These are phyloP conservation scores for Leuctra nigra DNA, from an alignment of 2,888 invertebrate species.

Conservation along the genomic window DNA sequence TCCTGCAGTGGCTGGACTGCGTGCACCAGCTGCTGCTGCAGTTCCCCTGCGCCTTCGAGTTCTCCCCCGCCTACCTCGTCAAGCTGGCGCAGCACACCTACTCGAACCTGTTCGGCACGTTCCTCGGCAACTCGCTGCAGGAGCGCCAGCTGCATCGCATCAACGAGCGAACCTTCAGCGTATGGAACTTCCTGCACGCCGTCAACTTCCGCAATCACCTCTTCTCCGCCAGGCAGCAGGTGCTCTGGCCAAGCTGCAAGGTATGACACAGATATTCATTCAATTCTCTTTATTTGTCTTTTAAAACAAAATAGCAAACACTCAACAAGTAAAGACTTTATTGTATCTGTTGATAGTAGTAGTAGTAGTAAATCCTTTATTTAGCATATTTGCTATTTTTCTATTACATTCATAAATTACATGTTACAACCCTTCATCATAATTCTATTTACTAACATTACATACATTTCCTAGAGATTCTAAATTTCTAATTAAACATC, in stretches of 20 bases:
- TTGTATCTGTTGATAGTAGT: too few species aligned
- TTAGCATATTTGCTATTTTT: too few species aligned
- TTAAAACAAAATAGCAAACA: too few species aligned
- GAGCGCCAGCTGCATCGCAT: constrained; percentile 61
- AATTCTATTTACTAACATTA: too few species aligned
- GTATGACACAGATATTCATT: background rate
- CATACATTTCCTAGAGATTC: too few species aligned
- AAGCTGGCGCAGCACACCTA: constrained; percentile 93
- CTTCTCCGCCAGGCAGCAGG: constrained; percentile 54
- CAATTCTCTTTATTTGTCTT: too few species aligned
- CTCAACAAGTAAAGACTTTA: too few species aligned
- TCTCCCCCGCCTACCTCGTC: constrained; percentile 88
- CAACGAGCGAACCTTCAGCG: constrained; percentile 65
- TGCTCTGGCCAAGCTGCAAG: constrained; percentile 33
- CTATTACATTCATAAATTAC: too few species aligned
- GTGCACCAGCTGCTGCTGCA: constrained; percentile 86
- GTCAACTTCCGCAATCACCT: constrained; percentile 81
- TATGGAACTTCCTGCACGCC: constrained; percentile 80
- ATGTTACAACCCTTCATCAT: too few species aligned
- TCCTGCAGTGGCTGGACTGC: constrained; percentile 96
- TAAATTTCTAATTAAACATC: too few species aligned
- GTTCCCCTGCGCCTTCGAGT: constrained; percentile 92
- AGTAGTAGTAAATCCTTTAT: too few species aligned
- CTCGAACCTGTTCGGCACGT: constrained; percentile 95
- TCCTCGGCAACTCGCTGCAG: constrained; percentile 80